Conservation (phyloP, 2,888 invertebrate genomes). For the Drosophila acutilabella region DNA sequence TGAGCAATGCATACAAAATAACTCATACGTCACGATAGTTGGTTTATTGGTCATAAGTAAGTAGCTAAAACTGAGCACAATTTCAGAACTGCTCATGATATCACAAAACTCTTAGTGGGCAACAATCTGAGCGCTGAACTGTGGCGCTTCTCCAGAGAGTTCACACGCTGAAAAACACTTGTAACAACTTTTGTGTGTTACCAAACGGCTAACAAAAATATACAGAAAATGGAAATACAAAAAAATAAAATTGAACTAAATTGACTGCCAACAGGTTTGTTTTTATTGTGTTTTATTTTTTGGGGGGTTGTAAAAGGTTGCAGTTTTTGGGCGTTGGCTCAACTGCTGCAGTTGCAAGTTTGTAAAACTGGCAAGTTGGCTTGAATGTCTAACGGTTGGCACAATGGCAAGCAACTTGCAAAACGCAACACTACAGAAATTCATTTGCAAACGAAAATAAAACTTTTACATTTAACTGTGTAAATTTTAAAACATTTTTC, state of each 20-base stretch:
- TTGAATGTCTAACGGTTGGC: constrained; percentile 48
- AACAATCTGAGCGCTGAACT: constrained; percentile 42
- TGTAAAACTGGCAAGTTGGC: constrained; percentile 39
- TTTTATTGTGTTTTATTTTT: constrained; percentile 21
- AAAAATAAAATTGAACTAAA: constrained; percentile 54
- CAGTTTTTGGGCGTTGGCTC: constrained; percentile 40
- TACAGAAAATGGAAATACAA: constrained; percentile 5
- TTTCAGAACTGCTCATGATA: constrained; percentile 41
- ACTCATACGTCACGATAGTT: constrained; percentile 22
- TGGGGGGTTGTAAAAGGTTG: constrained; percentile 30
- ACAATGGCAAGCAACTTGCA: constrained; percentile 68
- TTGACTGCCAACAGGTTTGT: constrained; percentile 55
- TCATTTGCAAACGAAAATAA: constrained; percentile 80
- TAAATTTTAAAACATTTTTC: constrained; percentile 75
- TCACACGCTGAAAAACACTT: constrained; percentile 54
- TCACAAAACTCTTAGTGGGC: constrained; percentile 44
- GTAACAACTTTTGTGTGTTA: constrained; percentile 44
- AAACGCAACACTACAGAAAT: constrained; percentile 63
- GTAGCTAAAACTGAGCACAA: constrained; percentile 46
- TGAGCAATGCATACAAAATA: constrained; percentile 61
- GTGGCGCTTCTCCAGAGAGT: constrained; percentile 43
- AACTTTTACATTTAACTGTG: constrained; percentile 81
- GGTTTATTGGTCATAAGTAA: constrained; percentile 45
- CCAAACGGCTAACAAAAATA: constrained; percentile 48
- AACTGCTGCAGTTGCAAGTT: constrained; percentile 52